These are phyloP conservation scores for Eupithecia insigniata DNA, from an alignment of 2,888 invertebrate genomes.

Conservation along the genomic window DNA sequence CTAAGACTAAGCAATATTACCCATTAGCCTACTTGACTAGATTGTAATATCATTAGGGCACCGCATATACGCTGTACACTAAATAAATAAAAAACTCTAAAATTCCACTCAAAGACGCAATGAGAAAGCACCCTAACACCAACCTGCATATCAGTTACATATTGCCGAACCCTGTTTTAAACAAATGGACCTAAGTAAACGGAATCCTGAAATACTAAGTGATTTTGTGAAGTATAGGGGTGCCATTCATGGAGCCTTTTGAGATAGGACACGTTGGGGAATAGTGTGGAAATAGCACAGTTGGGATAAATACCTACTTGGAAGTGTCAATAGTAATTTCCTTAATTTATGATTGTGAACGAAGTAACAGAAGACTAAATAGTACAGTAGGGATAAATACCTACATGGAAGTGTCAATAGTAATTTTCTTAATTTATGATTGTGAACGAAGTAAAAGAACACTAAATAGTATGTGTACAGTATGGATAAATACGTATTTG, in stretches of 20 bases:
- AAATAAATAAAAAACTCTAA: too few relatives aligned
- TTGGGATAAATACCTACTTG: not conserved
- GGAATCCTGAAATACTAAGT: constrained; percentile 39
- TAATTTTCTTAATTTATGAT: too few relatives aligned
- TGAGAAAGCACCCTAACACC: constrained; percentile 13
- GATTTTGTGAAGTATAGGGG: constrained; percentile 33
- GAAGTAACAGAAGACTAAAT: too few relatives aligned
- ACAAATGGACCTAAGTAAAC: constrained; percentile 44
- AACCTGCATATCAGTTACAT: constrained; percentile 37
- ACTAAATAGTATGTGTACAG: too few relatives aligned
- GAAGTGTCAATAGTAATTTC: not conserved
- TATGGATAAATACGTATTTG: too few relatives aligned
- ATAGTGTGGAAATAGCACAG: not conserved
- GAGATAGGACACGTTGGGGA: constrained; percentile 33
- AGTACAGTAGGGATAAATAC: too few relatives aligned
- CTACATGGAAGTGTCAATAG: too few relatives aligned
- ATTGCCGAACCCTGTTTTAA: constrained; percentile 39
- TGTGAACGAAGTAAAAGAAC: too few relatives aligned
- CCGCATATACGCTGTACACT: too few relatives aligned
- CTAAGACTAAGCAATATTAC: too few relatives aligned
- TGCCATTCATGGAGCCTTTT: constrained; percentile 10
- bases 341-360: not conserved
- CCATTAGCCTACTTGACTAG: too few relatives aligned
- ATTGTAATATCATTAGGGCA: too few relatives aligned
- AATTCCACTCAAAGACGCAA: not conserved